These are phyloP conservation scores for Mylabris phalerata DNA, from an alignment of 1,140 invertebrate species.

Conservation along the genomic window DNA sequence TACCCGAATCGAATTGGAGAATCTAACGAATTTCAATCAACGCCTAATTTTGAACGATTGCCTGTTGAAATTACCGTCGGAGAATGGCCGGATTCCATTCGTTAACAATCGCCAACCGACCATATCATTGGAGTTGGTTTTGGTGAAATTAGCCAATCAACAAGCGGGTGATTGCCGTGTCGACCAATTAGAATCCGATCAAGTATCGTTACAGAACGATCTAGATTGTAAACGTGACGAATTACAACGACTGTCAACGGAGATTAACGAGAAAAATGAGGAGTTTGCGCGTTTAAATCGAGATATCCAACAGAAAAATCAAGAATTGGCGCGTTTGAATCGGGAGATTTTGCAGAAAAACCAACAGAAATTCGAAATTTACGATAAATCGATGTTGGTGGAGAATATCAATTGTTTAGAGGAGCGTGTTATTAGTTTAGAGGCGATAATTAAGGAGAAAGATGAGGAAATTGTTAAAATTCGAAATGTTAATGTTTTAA, in stretches of 20 bases:
- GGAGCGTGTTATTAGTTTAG: constrained; percentile 42
- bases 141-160: background rate
- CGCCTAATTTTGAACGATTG: constrained; percentile 7
- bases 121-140: constrained; percentile 2
- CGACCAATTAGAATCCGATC: too few species aligned
- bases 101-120: constrained; percentile 14
- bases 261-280: too few species aligned
- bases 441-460: constrained; percentile 39
- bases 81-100: constrained; percentile 23
- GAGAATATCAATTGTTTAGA: constrained; percentile 35
- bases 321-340: constrained; percentile 22
- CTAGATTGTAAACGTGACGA: too few species aligned
- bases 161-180: constrained; percentile 27
- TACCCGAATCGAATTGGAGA: constrained; percentile 25
- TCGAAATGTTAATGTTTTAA: constrained; percentile 33
- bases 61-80: constrained; percentile 28
- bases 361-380: constrained; percentile 14
- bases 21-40: constrained; percentile 12
- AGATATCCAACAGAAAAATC: too few species aligned
- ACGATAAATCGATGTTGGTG: background rate
- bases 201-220: too few species aligned
- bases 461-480: constrained; percentile 36
- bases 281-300: too few species aligned
- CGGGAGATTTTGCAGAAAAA: constrained; percentile 27
- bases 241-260: too few species aligned